Evolutionary conservation across 2,113 vertebrate genomes (phyloP).

Genomic region (Chloropsis hardwickii): DNA sequence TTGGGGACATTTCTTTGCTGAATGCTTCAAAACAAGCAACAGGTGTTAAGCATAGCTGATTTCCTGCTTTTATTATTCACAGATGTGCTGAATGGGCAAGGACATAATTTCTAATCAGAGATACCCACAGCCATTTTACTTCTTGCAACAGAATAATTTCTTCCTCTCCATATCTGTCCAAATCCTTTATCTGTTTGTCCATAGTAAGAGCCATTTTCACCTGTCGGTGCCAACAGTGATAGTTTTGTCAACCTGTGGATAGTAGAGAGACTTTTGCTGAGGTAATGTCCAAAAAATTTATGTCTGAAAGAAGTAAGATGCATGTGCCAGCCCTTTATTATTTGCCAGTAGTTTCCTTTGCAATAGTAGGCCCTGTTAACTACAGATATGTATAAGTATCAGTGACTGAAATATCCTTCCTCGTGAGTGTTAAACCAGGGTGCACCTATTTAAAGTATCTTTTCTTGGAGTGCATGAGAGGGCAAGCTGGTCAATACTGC

Average conservation of each 20-base stretch:
- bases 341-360: neutral
- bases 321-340: neutral
- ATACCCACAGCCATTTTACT: neutral
- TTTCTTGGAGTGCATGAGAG: neutral
- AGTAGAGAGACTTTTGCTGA: neutral
- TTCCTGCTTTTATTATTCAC: neutral
- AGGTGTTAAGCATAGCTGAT: neutral
- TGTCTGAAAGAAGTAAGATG: neutral
- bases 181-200: neutral
- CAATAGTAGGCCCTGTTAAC: neutral
- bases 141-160: neutral
- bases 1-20: neutral
- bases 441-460: neutral
- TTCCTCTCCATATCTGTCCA: neutral
- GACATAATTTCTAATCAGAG: neutral
- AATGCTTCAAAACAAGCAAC: neutral
- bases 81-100: neutral
- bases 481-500: neutral
- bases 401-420: neutral
- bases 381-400: neutral
- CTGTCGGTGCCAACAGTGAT: neutral
- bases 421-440: neutral
- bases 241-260: neutral
- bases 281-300: neutral
- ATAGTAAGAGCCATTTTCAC: neutral